Percentiles rank a stretch among this genome's conserved stretches.
Conservation (phyloP, 2,797 vertebrate genomes). For the Enteromius viviparus region DNA sequence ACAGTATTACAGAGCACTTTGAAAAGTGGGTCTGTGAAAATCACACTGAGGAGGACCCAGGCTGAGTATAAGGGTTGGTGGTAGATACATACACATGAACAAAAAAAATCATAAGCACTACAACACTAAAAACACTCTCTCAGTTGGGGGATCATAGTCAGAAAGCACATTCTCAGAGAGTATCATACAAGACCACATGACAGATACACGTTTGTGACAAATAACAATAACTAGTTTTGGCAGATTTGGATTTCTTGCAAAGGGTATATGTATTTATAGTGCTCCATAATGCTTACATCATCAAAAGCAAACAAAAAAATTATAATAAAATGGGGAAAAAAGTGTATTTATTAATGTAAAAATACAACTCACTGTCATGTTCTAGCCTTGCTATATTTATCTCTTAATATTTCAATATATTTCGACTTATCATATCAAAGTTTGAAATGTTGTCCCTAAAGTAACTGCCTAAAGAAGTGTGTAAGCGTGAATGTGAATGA, state of each 20-base stretch:
- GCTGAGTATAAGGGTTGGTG: not conserved
- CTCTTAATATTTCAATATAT: not conserved
- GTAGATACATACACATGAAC: conserved; percentile 3
- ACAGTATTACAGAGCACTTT: conserved; percentile 34
- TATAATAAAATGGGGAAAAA: not conserved
- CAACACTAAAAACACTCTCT: not conserved
- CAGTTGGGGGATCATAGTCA: conserved; percentile 15
- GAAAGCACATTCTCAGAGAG: conserved; percentile 41
- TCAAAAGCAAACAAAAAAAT: not conserved
- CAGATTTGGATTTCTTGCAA: too few relatives aligned
- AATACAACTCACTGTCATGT: not conserved
- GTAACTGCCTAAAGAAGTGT: not conserved
- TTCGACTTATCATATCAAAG: not conserved
- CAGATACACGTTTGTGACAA: conserved; percentile 33
- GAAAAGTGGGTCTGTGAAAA: conserved; percentile 14
- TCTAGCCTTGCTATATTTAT: not conserved
- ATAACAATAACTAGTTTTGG: conserved; percentile 10
- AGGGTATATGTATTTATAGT: not conserved
- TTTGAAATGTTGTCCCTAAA: not conserved
- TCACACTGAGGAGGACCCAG: not conserved
- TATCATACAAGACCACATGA: conserved; percentile 24
- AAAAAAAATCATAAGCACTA: not conserved
- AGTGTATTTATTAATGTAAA: not conserved
- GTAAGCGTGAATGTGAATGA: not conserved
- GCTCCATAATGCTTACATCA: not conserved